Evolutionary conservation across 2,113 vertebrate species (phyloP), one percentile per base, ranked within the genome.

Genomic region (Pomatorhinus ruficollis): DNA sequence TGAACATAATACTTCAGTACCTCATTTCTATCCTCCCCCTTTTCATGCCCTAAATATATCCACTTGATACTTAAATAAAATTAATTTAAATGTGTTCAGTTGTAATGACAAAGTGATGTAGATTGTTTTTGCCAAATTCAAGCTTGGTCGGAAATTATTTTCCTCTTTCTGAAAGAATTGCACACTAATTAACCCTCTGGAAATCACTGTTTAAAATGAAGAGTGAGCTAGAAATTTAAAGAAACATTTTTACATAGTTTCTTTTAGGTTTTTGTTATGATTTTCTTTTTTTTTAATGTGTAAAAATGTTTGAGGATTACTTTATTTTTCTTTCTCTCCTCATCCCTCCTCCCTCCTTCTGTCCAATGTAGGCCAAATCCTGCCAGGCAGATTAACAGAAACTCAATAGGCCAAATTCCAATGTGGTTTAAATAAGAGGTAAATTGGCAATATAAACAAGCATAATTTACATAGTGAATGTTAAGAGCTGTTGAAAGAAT

Each of bases 401-500:
- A 89, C 61, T 91, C 91, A 86, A 70, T 52, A 96, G 92, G 56
- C 68, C 84, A 90, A 91, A 95, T 95, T 97, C 93, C 90, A 94
- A 21, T 37, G 79, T 86, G 82, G 79, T 90, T 96, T 92, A 91
- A 96, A 95, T 86, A 70, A 35, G 54, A 95, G 63, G 75, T 77
- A 96, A 97, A 94, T 88, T 96, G 94, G 90, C 84, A 94, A 77
- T 86, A 85, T 83, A 95, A 94, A 93, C 79, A 95, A 83, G 52
- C 1, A 0, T 31, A 91, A 96, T 96, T 94, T 96, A 70, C 91
- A 94, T 93, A 81, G n/a, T 63, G 61, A 89, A 33, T 86, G 39
- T 76, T 90, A 80, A 85, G 50, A 70, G 35, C 39, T 93, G 33
- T 85, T 90, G 59, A 90, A 94, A 90, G 75, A 80, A 83, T 57